Conservation (phyloP, 2,113 vertebrate genomes). For the Sebastes schlegelii region DNA sequence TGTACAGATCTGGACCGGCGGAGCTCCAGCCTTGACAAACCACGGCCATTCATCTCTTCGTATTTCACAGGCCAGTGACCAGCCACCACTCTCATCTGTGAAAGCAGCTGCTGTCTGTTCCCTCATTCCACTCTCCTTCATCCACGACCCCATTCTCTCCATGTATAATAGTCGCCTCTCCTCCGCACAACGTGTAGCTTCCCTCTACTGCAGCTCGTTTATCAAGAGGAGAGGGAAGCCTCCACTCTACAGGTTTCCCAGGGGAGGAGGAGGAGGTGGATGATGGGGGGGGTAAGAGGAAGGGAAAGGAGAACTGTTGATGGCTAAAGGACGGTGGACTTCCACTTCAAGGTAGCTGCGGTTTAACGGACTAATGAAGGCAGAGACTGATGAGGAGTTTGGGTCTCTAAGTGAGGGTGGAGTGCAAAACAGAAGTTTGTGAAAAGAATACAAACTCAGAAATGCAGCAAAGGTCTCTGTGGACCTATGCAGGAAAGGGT, state of each 20-base stretch:
- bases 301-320: background rate
- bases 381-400: constrained; percentile 23
- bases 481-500: background rate
- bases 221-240: constrained; percentile 53
- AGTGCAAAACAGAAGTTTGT: background rate
- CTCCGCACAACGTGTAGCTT: constrained; percentile 20
- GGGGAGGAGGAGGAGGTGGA: background rate
- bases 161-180: constrained; percentile 29
- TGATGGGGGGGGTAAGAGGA: too few relatives aligned
- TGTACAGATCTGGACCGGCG: background rate
- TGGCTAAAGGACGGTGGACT: constrained; percentile 23
- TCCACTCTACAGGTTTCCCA: constrained; percentile 27
- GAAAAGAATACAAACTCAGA: background rate
- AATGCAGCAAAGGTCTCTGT: background rate
- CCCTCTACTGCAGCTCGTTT: constrained; percentile 48
- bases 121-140: constrained; percentile 37
- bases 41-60: constrained; percentile 27
- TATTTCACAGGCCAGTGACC: constrained; percentile 68
- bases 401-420: background rate
- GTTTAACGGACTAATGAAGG: background rate
- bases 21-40: constrained; percentile 4
- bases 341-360: background rate
- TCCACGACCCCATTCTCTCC: constrained; percentile 43
- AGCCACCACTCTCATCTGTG: constrained; percentile 51
- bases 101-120: constrained; percentile 58